phyloP scores from a whole-genome alignment of 1,140 invertebrate species.

The Dinoponera quadriceps region DNA sequence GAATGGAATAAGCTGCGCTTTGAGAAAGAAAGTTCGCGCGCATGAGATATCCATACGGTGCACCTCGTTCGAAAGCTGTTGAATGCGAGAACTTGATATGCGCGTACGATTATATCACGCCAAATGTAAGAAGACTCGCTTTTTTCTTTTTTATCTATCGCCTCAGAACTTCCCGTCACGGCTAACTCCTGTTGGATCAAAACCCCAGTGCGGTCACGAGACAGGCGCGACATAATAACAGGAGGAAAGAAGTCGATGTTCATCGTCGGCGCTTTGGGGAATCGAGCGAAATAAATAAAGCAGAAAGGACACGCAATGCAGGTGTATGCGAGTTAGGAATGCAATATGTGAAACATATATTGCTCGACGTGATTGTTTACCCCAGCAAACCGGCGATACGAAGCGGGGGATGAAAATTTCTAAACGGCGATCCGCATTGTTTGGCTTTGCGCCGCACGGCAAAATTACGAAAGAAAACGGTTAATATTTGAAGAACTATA shows the following conservation, averaged over 20 bases:
- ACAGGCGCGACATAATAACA: slow-evolving; percentile 30
- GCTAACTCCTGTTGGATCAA: too few species aligned
- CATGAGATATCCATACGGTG: neutral
- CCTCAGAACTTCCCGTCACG: too few species aligned
- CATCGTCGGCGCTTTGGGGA: slow-evolving; percentile 36
- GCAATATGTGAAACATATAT: slow-evolving; percentile 30
- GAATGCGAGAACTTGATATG: too few species aligned
- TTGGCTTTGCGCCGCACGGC: neutral
- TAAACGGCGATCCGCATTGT: neutral
- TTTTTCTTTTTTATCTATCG: too few species aligned
- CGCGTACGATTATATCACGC: too few species aligned
- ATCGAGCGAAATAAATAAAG: slow-evolving; percentile 41
- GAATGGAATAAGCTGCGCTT: neutral
- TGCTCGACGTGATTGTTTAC: slow-evolving; percentile 29
- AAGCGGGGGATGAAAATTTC: neutral
- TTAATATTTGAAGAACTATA: slow-evolving; percentile 21
- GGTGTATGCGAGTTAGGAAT: neutral
- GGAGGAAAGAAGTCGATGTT: slow-evolving; percentile 27
- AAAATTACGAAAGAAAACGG: neutral
- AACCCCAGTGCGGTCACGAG: too few species aligned
- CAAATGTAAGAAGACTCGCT: too few species aligned
- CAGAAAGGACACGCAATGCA: slow-evolving; percentile 9
- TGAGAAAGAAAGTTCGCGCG: neutral
- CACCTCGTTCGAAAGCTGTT: too few species aligned
- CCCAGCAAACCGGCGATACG: neutral